Evolutionary conservation across 2,888 invertebrate species (phyloP), one percentile per base, ranked within the genome.

Genomic region (Ceratothoa steindachneri): DNA sequence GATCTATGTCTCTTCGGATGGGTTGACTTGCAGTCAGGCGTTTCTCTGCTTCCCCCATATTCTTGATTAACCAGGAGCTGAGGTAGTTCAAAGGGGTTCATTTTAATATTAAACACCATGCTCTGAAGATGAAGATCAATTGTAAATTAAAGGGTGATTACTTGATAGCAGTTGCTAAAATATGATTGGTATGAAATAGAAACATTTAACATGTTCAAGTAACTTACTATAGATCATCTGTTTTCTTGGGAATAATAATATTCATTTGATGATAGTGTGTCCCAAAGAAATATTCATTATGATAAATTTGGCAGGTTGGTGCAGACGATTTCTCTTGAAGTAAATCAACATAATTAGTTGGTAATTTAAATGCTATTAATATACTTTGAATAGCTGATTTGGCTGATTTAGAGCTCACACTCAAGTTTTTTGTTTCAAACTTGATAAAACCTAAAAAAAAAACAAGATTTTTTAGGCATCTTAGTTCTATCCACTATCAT

Each of bases 31-130:
- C 69, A 29, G 68, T 51, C 68, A 76, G 53, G 51, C 76, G 52
- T 67, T 71, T 69, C 68, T 79, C 79, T 15, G 79, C 79, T 29
- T 72, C 72, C 15, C 79, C 75, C 79, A 79, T 79, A 52, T 79
- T 79, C 30, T 79, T 76, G 53, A 79, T 65, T n/a, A 79, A 72
- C 79, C 79, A 79, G 22, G 71, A 72, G 53, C 78, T 78, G 69
- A 19, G 27, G n/a, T 29, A 53, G 53, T 9, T 60, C 41, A 30
- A 4, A 30, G 12, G 5, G 9, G 30, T 30, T 22, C 19, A 52
- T 31, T 55, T 30, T 27, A 72, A 52, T 52, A 41, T 41, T 41
- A 41, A 41, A 9, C 41, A 5, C 41, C 41, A 9, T 41, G 41
- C n/a, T 41, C 41, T 41, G 5, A 41, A 15, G 15, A 41, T 41